Conservation (phyloP, 2,888 invertebrate genomes). For the Caenorhabditis sulstoni region DNA sequence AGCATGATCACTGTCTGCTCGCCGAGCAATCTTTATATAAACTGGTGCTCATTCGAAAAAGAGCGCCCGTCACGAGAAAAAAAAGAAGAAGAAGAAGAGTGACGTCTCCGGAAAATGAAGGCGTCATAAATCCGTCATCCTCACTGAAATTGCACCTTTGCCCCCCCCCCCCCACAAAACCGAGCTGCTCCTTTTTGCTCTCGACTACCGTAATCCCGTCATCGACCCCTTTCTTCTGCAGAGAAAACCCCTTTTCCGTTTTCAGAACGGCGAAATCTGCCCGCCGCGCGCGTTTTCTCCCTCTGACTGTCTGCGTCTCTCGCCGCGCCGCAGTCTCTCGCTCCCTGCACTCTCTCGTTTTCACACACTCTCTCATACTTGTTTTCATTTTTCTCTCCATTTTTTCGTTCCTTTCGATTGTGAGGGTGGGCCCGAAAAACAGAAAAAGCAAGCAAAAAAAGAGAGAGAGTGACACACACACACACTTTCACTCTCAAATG, state of each 20-base stretch:
- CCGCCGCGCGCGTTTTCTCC: background rate
- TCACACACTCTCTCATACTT: slow-evolving; percentile 28
- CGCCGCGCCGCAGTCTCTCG: slow-evolving; percentile 17
- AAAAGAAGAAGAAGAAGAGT: background rate
- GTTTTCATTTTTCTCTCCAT: slow-evolving; percentile 16
- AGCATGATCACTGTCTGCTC: no score
- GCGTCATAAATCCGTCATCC: slow-evolving; percentile 12
- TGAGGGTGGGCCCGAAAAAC: slow-evolving; percentile 9
- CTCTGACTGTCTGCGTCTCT: slow-evolving; percentile 17
- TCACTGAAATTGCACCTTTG: background rate
- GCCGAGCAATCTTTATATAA: no score
- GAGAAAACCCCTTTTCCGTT: background rate
- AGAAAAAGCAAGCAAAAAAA: slow-evolving; percentile 17
- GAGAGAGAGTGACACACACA: background rate
- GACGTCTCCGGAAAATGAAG: background rate
- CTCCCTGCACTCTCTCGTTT: slow-evolving; percentile 5
- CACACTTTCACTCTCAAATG: slow-evolving; percentile 23
- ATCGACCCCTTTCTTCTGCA: background rate
- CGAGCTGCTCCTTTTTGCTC: no score
- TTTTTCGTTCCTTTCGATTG: slow-evolving; percentile 4
- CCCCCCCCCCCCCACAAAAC: no score
- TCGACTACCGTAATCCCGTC: background rate
- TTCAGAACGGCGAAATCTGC: background rate
- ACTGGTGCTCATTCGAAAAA: background rate
- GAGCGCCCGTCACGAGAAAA: no score